These are phyloP conservation scores for Lithosia quadra DNA, from an alignment of 2,888 invertebrate species.

Conservation along the genomic window DNA sequence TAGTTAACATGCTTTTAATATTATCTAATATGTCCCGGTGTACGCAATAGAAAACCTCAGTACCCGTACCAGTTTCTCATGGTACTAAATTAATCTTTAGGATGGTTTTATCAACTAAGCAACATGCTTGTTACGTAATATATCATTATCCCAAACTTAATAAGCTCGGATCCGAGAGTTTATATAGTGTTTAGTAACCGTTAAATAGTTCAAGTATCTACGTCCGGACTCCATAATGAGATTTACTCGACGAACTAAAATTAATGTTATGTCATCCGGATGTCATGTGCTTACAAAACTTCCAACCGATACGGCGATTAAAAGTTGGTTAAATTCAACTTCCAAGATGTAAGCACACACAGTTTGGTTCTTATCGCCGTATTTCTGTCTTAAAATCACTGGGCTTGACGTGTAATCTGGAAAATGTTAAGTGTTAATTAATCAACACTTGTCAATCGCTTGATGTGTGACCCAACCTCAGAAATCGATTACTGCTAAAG, in stretches of 20 bases:
- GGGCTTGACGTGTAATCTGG: not conserved
- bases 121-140: not conserved
- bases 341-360: not conserved
- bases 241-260: not conserved
- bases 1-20: not conserved
- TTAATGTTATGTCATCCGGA: slow-evolving; percentile 2
- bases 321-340: not conserved
- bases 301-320: not conserved
- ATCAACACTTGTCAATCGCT: not conserved
- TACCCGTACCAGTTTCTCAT: not conserved
- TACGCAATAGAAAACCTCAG: not conserved
- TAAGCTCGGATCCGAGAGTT: not conserved
- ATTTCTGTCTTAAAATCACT: not conserved
- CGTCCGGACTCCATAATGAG: not conserved
- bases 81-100: not conserved
- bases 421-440: not conserved
- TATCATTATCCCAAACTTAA: not conserved
- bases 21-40: not conserved
- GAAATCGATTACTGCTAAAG: not conserved
- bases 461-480: slow-evolving; percentile 1
- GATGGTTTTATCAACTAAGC: not conserved
- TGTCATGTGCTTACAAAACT: not conserved
- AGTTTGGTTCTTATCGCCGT: not conserved
- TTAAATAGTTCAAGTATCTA: not conserved
- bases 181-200: not conserved